These are phyloP conservation scores for Gambelia wislizenii DNA, from an alignment of 2,797 vertebrate genomes.

Conservation along the genomic window DNA sequence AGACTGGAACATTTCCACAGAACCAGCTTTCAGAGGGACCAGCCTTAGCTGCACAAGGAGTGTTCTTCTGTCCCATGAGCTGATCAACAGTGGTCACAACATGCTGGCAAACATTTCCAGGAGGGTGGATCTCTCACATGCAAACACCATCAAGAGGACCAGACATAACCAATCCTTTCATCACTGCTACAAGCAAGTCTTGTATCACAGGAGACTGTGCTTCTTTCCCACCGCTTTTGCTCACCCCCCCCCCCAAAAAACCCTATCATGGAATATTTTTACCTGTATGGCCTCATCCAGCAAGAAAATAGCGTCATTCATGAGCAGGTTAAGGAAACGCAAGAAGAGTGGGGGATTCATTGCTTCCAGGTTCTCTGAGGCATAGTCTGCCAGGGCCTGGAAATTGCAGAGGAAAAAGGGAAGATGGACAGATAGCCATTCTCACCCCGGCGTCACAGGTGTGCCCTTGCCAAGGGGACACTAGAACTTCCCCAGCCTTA, in stretches of 20 bases:
- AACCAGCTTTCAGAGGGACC: accelerated
- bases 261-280: not conserved
- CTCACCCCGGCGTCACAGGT: too few relatives aligned
- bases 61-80: not conserved
- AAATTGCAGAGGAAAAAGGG: not conserved
- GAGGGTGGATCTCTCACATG: accelerated
- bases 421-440: not conserved
- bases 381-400: slow-evolving; percentile 92
- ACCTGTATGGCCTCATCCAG: slow-evolving; percentile 99
- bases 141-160: too few relatives aligned
- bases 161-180: not conserved
- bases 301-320: slow-evolving; percentile 97
- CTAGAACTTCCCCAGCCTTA: slow-evolving; percentile 55
- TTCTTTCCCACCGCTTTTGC: not conserved
- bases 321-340: slow-evolving; percentile 94
- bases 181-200: not conserved
- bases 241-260: accelerated
- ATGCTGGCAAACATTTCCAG: not conserved
- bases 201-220: too few relatives aligned
- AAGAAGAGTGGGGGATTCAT: slow-evolving; percentile 97
- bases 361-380: slow-evolving; percentile 95
- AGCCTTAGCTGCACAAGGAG: not conserved
- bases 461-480: too few relatives aligned
- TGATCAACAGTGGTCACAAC: not conserved
- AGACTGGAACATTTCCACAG: too few relatives aligned